Conservation (phyloP, 2,888 invertebrate species). For the Eremobia ochroleuca region DNA sequence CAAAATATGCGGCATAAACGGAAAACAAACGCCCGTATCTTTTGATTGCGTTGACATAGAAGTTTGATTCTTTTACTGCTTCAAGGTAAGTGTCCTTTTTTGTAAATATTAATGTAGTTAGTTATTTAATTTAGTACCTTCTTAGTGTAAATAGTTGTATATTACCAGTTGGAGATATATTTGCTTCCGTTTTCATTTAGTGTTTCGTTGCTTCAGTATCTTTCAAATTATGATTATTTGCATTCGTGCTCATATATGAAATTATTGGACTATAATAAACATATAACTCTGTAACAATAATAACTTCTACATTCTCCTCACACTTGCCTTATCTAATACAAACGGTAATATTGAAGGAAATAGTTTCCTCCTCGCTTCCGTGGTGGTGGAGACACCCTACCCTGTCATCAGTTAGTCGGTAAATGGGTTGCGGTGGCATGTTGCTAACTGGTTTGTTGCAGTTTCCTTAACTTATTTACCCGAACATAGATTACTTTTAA, state of each 20-base stretch:
- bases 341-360: not conserved
- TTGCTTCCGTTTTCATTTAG: not conserved
- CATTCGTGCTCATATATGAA: not conserved
- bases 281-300: not conserved
- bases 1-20: no score
- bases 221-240: not conserved
- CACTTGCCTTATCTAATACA: not conserved
- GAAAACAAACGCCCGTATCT: no score
- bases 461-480: not conserved
- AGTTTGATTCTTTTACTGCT: no score
- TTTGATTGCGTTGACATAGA: no score
- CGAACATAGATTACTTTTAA: constrained; percentile 7
- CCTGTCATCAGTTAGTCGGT: constrained; percentile 46
- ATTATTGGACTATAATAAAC: not conserved
- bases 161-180: not conserved
- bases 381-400: constrained; percentile 43
- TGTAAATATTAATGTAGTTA: not conserved
- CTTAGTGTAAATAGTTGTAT: not conserved
- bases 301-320: not conserved
- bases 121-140: not conserved
- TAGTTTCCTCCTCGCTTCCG: not conserved
- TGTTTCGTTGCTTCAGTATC: not conserved
- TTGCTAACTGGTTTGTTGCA: constrained; percentile 39
- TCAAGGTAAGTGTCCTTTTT: no score
- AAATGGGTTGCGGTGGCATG: constrained; percentile 61